Conservation (phyloP, 1,140 invertebrate species). For the Hylaeus anthracinus region DNA sequence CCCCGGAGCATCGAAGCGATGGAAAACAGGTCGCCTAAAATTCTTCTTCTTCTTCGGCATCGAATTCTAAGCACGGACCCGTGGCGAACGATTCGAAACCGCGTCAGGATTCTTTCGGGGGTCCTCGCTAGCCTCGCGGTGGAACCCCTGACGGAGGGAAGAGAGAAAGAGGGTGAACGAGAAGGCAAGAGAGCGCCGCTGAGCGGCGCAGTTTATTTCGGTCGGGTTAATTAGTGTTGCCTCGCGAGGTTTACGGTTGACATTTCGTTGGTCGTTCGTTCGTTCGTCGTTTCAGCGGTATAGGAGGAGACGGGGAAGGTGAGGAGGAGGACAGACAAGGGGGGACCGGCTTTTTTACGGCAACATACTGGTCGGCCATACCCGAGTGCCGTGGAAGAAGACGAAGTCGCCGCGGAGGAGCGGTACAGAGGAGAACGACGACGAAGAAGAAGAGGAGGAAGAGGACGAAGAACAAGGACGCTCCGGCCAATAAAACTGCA, state of each 20-base stretch:
- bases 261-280: constrained; percentile 78
- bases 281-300: constrained; percentile 68
- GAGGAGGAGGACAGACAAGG: constrained; percentile 51
- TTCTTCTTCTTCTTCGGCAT: constrained; percentile 1
- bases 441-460: constrained; percentile 30
- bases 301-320: constrained; percentile 53
- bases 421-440: constrained; percentile 21
- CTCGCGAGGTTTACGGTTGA: constrained; percentile 81
- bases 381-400: constrained; percentile 59
- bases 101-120: constrained; percentile 41
- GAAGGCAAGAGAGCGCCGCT: constrained; percentile 58
- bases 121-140: constrained; percentile 16
- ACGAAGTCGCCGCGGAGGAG: constrained; percentile 54
- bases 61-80: not conserved
- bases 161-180: constrained; percentile 30
- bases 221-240: constrained; percentile 81
- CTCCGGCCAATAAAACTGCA: constrained; percentile 68
- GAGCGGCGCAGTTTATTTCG: constrained; percentile 78
- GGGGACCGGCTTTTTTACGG: constrained; percentile 75
- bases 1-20: too few species aligned
- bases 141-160: constrained; percentile 21
- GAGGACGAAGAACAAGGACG: constrained; percentile 55
- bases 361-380: constrained; percentile 76
- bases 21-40: constrained; percentile 11
- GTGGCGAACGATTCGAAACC: constrained; percentile 10